A percentile compares a stretch with the other conserved stretches of the same genome.
Evolutionary conservation across 1,140 invertebrate genomes (phyloP).

Genomic region (Ips nitidus): DNA sequence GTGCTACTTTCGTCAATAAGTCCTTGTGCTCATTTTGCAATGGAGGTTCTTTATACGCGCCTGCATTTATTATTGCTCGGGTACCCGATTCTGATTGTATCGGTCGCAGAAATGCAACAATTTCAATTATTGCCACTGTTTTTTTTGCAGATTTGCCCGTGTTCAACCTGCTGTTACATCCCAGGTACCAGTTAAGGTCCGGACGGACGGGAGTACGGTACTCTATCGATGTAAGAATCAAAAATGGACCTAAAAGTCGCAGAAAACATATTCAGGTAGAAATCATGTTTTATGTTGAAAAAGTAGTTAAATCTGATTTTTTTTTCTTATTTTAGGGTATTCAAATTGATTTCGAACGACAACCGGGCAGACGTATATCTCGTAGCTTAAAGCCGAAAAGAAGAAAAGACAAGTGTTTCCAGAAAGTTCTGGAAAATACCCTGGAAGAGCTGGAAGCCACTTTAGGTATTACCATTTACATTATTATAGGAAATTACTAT

Average conservation of each 20-base stretch:
- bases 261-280: conserved; percentile 15
- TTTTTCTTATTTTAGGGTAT: background rate
- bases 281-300: background rate
- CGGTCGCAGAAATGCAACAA: background rate
- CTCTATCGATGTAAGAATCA: conserved; percentile 6
- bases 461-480: conserved; percentile 2
- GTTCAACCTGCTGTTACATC: conserved; percentile 41
- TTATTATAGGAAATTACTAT: no score
- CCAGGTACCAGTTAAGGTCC: conserved; percentile 42
- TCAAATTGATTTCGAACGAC: background rate
- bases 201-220: conserved; percentile 41
- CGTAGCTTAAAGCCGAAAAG: no score
- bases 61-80: background rate
- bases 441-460: conserved; percentile 14
- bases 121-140: background rate
- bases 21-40: conserved; percentile 25
- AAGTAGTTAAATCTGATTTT: background rate
- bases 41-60: conserved; percentile 5
- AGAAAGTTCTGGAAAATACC: conserved; percentile 17
- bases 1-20: conserved; percentile 15
- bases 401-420: conserved; percentile 5
- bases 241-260: background rate
- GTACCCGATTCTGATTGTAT: background rate
- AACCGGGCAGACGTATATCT: no score
- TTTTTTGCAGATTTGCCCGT: conserved; percentile 35